These are phyloP conservation scores for Stramonita haemastoma DNA, from an alignment of 2,888 invertebrate genomes.

Conservation along the genomic window DNA sequence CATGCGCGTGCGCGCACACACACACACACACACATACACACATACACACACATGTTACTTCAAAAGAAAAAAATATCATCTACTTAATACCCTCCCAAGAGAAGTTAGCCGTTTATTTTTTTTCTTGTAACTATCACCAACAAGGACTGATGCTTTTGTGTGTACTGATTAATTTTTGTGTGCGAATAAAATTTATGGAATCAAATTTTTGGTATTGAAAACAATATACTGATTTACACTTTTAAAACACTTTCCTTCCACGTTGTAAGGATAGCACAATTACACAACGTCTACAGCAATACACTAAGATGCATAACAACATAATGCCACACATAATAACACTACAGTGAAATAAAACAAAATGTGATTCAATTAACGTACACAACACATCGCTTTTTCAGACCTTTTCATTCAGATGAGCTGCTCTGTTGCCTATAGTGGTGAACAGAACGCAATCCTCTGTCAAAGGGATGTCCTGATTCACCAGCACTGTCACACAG, in stretches of 20 bases:
- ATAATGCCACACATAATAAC: neutral
- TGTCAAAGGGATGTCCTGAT: slow-evolving; percentile 39
- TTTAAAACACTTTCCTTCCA: too few relatives aligned
- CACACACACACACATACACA: neutral
- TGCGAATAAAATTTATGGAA: too few relatives aligned
- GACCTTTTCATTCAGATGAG: neutral
- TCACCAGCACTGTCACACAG: slow-evolving; percentile 44
- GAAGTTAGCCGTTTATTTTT: too few relatives aligned
- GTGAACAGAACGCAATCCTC: slow-evolving; percentile 38
- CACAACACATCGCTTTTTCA: neutral
- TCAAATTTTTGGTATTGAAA: too few relatives aligned
- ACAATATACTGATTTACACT: too few relatives aligned
- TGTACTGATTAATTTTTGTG: too few relatives aligned
- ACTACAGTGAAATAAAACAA: neutral
- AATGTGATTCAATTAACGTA: neutral
- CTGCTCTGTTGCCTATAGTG: slow-evolving; percentile 18
- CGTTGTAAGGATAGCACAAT: too few relatives aligned
- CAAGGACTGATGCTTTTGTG: too few relatives aligned
- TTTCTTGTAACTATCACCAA: too few relatives aligned
- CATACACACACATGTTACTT: neutral
- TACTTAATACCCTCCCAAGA: too few relatives aligned
- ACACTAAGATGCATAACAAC: neutral
- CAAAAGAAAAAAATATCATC: too few relatives aligned
- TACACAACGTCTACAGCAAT: too few relatives aligned
- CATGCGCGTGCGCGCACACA: neutral